Conservation (phyloP, 2,888 invertebrate genomes). For the Rhogogaster chlorosoma region DNA sequence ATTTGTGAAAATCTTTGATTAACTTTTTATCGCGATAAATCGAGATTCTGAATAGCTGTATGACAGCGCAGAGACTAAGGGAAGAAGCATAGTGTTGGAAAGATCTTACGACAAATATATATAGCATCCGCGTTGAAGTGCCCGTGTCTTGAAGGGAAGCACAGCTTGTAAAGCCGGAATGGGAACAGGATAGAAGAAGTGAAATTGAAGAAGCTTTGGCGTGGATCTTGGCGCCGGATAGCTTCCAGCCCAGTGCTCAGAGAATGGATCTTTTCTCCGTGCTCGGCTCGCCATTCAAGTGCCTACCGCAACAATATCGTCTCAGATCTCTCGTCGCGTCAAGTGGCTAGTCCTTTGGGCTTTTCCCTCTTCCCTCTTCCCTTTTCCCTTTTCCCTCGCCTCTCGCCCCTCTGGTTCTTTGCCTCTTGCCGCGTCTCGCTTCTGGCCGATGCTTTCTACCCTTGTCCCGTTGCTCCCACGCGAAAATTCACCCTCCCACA, state of each 20-base stretch:
- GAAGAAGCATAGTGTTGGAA: neutral
- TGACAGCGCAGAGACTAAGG: neutral
- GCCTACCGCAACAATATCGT: constrained; percentile 72
- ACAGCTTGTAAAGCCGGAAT: neutral
- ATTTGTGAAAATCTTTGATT: no score
- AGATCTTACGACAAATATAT: constrained; percentile 10
- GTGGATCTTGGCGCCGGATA: constrained; percentile 30
- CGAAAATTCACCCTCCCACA: constrained; percentile 34
- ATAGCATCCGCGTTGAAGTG: constrained; percentile 1
- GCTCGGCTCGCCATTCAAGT: constrained; percentile 58
- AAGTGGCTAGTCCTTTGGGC: constrained; percentile 71
- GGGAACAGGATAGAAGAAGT: neutral
- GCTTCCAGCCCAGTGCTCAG: constrained; percentile 19
- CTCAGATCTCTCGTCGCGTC: constrained; percentile 60
- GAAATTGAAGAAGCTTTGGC: constrained; percentile 41
- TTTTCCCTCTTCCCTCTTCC: constrained; percentile 62
- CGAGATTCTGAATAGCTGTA: neutral
- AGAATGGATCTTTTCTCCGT: constrained; percentile 44
- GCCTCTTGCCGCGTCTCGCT: constrained; percentile 56
- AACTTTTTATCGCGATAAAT: neutral
- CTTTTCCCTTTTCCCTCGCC: constrained; percentile 4
- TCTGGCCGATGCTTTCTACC: constrained; percentile 1
- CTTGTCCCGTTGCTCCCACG: constrained; percentile 8
- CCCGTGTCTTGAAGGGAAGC: neutral
- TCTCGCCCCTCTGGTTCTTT: constrained; percentile 47